Evolutionary conservation across 2,888 invertebrate genomes (phyloP), one percentile per base, ranked within the genome.

Genomic region (Aleiodes alternator): DNA sequence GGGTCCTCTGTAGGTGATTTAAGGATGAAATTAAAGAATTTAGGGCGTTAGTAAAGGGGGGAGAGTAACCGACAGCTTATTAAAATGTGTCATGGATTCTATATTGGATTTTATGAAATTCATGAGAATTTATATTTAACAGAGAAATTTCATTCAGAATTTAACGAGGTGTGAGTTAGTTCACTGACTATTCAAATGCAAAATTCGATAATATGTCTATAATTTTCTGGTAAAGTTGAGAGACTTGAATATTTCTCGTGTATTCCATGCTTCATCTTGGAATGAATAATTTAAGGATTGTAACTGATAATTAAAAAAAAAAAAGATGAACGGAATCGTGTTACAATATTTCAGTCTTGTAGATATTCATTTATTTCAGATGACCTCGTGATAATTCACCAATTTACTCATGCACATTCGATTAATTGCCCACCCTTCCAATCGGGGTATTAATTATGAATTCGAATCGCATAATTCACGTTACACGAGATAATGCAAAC

Each of bases 21-120:
- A 80, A 76, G 55, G 74, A 59, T 72, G 76, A 77, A 77, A 77
- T 79, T 73, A 73, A 78, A 82, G 77, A 78, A 82, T 81, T 80
- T 74, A 29, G 76, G 70, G 71, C 14, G 51, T 9, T n/a, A n/a
- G 51, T 14, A 14, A 51, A 14, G 59, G 59, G 31, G 7, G 11
- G 8, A 38, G 38, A 38, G n/a, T 57, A 29, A 7, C 1, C 6
- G 34, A n/a, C n/a, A 14, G 38, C 9, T 59, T 11, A 59, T 38
- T 38, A 59, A 59, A 11, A 50, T 64, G 4, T 29, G 14, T 14
- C 51, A 34, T 38, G 48, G 43, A 56, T 56, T 56, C n/a, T 9
- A 57, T 43, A 38, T 43, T n/a, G 16, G 16, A 70, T 31, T 70
- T 43, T 34, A 55, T 69, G 51, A 12, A 56, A n/a, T 48, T 48